Percentiles rank a stretch among this genome's conserved stretches.
Evolutionary conservation across 2,113 vertebrate species (phyloP).

Genomic region (Protomyctophum bolini): DNA sequence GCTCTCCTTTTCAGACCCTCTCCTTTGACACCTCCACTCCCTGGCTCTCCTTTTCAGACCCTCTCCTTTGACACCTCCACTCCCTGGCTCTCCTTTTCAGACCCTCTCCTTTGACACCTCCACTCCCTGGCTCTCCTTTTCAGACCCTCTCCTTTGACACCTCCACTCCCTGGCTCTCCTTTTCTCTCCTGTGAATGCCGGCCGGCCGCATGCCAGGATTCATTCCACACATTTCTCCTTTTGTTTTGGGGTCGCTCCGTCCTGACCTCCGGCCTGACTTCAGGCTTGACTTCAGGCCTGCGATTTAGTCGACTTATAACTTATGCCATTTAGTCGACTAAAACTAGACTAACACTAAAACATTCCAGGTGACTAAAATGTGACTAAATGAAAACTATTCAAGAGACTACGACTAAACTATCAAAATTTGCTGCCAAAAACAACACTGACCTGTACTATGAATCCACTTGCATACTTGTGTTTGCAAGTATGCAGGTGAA

Average conservation of each 20-base stretch:
- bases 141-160: not conserved
- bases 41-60: not conserved
- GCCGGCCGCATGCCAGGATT: slow-evolving; percentile 27
- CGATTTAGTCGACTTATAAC: no score
- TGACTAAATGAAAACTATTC: no score
- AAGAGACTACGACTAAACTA: no score
- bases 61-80: slow-evolving; percentile 1
- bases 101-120: not conserved
- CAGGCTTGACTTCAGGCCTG: no score
- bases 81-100: not conserved
- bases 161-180: not conserved
- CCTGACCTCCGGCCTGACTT: slow-evolving; percentile 34
- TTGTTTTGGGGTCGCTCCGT: slow-evolving; percentile 32
- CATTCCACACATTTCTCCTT: slow-evolving; percentile 50
- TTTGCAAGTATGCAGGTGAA: no score
- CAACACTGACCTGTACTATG: no score
- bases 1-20: not conserved
- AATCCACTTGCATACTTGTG: no score
- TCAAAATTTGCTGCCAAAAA: no score
- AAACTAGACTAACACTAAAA: no score
- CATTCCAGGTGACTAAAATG: no score
- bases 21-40: slow-evolving; percentile 8
- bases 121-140: slow-evolving; percentile 3
- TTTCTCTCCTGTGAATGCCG: not conserved
- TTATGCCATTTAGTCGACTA: no score